phyloP scores from a whole-genome alignment of 2,888 invertebrate species.

The Chloromyia formosa region DNA sequence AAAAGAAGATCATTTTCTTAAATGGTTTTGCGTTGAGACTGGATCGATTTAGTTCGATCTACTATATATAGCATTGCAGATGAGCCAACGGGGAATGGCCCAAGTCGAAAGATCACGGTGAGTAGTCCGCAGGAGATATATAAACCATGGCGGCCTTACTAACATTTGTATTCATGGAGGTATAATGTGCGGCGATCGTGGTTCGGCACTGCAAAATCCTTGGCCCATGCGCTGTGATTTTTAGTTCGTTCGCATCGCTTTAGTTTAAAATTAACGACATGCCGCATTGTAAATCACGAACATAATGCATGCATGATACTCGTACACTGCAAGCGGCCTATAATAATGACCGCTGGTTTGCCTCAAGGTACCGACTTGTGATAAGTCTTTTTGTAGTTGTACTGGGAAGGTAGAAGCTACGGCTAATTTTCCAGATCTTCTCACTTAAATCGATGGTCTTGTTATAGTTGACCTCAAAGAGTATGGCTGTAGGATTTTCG shows the following conservation, averaged over 20 bases:
- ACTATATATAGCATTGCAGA: background rate
- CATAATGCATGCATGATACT: constrained; percentile 17
- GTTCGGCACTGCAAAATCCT: constrained; percentile 15
- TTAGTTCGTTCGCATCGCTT: constrained; percentile 24
- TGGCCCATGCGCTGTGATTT: constrained; percentile 16
- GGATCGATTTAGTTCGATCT: constrained; percentile 20
- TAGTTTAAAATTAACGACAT: constrained; percentile 38
- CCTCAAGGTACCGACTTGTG: constrained; percentile 39
- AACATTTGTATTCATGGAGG: background rate
- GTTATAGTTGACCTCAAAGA: background rate
- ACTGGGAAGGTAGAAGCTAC: background rate
- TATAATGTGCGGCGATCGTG: no score
- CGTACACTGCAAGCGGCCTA: background rate
- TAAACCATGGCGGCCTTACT: background rate
- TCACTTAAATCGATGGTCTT: background rate
- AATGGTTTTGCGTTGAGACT: constrained; percentile 13
- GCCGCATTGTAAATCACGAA: constrained; percentile 41
- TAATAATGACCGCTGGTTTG: constrained; percentile 19
- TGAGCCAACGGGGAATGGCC: background rate
- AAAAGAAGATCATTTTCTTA: constrained; percentile 25
- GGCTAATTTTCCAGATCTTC: constrained; percentile 29
- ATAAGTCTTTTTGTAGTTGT: background rate
- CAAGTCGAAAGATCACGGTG: background rate
- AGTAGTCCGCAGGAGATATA: background rate
- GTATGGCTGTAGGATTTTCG: constrained; percentile 2